Conservation (phyloP, 2,888 invertebrate species). For the Nemotelus pantherinus region DNA sequence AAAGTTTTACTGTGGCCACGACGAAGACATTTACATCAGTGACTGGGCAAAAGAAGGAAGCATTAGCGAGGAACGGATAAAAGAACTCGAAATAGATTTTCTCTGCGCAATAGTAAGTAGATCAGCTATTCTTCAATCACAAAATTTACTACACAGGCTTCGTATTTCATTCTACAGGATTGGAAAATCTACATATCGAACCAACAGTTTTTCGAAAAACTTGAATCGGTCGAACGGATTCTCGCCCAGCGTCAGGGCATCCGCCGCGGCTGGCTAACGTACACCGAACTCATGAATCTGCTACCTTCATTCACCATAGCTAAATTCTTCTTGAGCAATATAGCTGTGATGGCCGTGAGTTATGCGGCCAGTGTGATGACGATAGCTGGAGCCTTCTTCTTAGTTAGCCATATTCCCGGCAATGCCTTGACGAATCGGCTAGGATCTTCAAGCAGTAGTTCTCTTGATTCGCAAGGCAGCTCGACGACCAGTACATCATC, state of each 20-base stretch:
- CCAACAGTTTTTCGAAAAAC: conserved; percentile 77
- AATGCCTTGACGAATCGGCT: conserved; percentile 60
- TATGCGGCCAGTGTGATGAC: conserved; percentile 64
- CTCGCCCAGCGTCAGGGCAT: conserved; percentile 79
- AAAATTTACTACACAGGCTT: not conserved
- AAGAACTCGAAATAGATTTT: conserved; percentile 87
- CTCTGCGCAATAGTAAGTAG: conserved; percentile 85
- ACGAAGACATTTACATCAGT: conserved; percentile 88
- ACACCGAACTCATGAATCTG: conserved; percentile 75
- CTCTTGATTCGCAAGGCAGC: conserved; percentile 24
- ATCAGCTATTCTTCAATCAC: not conserved
- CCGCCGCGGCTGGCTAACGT: conserved; percentile 83
- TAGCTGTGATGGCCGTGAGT: conserved; percentile 61
- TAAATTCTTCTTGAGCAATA: conserved; percentile 60
- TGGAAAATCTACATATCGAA: conserved; percentile 88
- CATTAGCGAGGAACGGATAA: conserved; percentile 77
- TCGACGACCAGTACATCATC: not conserved
- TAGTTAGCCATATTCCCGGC: conserved; percentile 67
- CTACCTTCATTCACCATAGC: conserved; percentile 61
- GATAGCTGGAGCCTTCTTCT: conserved; percentile 65
- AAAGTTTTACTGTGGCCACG: conserved; percentile 93
- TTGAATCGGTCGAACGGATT: conserved; percentile 74
- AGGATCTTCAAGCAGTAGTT: not conserved
- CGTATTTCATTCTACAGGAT: conserved; percentile 66
- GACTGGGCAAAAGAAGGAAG: conserved; percentile 93